These are phyloP conservation scores for Apis dorsata DNA, from an alignment of 1,140 invertebrate genomes.

Conservation along the genomic window DNA sequence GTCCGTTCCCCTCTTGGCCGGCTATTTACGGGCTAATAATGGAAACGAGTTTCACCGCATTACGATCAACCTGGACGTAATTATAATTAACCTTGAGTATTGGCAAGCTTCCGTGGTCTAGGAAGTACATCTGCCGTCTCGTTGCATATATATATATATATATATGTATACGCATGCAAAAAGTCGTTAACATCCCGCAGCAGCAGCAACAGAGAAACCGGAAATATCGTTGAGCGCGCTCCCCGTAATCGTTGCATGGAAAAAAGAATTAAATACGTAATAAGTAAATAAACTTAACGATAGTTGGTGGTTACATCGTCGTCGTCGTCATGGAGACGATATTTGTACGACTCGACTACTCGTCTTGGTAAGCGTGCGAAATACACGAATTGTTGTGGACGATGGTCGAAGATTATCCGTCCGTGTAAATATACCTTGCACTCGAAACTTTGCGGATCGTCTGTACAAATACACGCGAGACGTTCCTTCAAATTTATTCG, in stretches of 20 bases:
- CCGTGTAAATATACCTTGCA: conserved; percentile 11
- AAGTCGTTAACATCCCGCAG: conserved; percentile 45
- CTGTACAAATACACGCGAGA: neutral
- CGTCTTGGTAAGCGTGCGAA: neutral
- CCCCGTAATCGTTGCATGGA: conserved; percentile 31
- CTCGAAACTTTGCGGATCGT: neutral
- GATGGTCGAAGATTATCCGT: conserved; percentile 1
- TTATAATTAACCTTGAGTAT: conserved; percentile 64
- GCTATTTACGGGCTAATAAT: conserved; percentile 50
- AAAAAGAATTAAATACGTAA: neutral
- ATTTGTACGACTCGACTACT: conserved; percentile 32
- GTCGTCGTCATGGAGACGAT: neutral
- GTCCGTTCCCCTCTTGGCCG: conserved; percentile 23
- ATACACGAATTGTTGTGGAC: neutral
- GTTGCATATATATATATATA: neutral
- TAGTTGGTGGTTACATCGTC: neutral
- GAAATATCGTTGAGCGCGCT: conserved; percentile 15
- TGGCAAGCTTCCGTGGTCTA: conserved; percentile 42
- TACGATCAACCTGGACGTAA: conserved; percentile 59
- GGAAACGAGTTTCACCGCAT: conserved; percentile 51
- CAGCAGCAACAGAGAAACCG: neutral
- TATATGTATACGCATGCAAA: neutral
- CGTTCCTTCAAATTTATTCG: neutral
- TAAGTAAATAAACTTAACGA: conserved; percentile 25
- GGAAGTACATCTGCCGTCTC: conserved; percentile 43